These are phyloP conservation scores for Passerina amoena DNA, from an alignment of 2,113 vertebrate genomes.

Conservation along the genomic window DNA sequence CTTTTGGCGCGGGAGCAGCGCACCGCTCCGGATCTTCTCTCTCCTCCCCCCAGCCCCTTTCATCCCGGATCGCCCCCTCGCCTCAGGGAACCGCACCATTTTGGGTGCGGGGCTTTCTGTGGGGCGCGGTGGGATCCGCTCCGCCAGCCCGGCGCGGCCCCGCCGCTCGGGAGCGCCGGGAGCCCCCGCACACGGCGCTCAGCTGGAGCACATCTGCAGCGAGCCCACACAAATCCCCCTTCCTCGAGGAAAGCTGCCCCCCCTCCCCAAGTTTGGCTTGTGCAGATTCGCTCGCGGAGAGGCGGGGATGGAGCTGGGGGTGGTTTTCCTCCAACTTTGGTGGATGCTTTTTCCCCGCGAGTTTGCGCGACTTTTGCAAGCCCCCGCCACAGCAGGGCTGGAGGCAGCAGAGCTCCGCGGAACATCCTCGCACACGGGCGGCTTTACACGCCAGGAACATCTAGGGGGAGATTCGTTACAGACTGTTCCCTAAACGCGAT, in stretches of 20 bases:
- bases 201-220: neutral
- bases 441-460: neutral
- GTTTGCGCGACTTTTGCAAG: neutral
- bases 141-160: neutral
- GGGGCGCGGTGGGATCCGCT: slow-evolving; percentile 24
- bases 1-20: neutral
- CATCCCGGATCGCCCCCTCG: neutral
- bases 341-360: neutral
- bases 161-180: neutral
- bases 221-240: neutral
- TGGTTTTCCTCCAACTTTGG: neutral
- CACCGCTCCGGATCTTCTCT: slow-evolving; percentile 73
- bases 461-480: neutral
- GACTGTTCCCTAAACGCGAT: neutral
- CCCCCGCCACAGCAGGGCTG: neutral
- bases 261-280: neutral
- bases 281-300: neutral
- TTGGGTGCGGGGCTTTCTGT: slow-evolving; percentile 71
- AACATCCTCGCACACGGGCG: neutral
- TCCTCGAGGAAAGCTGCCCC: neutral
- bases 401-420: neutral
- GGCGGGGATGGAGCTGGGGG: neutral
- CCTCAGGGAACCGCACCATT: slow-evolving; percentile 73
- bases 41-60: slow-evolving; percentile 30
- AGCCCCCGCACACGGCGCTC: neutral